Evolutionary conservation across 2,113 vertebrate genomes (phyloP), one percentile per base, ranked within the genome.

Genomic region (Hiodon tergisus): DNA sequence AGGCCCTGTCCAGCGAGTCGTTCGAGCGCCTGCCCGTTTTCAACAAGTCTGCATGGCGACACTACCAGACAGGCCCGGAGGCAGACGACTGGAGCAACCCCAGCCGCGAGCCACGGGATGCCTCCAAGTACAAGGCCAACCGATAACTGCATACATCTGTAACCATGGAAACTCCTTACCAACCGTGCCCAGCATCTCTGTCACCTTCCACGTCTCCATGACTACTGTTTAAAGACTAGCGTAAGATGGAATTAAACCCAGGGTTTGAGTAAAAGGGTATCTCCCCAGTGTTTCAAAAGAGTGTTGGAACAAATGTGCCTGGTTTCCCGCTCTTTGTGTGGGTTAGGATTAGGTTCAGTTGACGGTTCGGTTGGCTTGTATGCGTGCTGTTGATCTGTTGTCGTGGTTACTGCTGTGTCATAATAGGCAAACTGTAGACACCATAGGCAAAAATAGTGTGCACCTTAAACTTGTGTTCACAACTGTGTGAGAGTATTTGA

Each of bases 21-120:
- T 98, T 96, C 76, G 97, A 98, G 87, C 95, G 96, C 78, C 92
- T 99, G 79, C 97, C 96, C 0, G 96, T 99, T 79, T 99, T 98
- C 89, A 99, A 99, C 91, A 98, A 96, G 86, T 98, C 96, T 2
- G 95, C 94, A 0, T 98, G 95, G 96, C 89, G 97, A 59, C 96
- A 99, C 86, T 99, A 99, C 85, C 95, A 95, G 91, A 95, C 93
- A 75, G 94, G 92, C 53, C 92, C 96, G 0, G 97, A 98, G 88
- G 96, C 97, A 4, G 96, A 99, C 54, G 97, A 99, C 85, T 99
- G 97, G 96, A 98, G 97, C 88, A 98, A 97, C 89, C 97, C 97
- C 70, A 98, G 96, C 93, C 95, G 92, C 57, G 96, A 96, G 85
- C 96, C 97, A 0, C 91, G 94, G 4, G 95, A 99, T 81, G 92